Base-by-base conservation (phyloP, 2,797 vertebrate genomes). In the Pipistrellus nathusii region DNA sequence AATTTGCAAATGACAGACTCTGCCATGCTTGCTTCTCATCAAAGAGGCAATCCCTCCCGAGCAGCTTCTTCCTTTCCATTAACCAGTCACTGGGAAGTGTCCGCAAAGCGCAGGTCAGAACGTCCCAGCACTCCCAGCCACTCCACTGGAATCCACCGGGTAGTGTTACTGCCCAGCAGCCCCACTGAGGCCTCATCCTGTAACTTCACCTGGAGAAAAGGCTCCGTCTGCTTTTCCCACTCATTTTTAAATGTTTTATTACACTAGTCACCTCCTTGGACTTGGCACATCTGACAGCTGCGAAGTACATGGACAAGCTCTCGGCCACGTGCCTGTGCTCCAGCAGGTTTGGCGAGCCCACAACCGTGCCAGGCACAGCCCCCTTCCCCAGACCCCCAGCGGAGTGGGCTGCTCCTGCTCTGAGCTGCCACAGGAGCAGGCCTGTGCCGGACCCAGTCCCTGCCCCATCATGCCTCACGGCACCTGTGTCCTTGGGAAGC, bases 321-420 rank as follows among this genome's bases (percentile, higher is more conserved):
- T 38, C 1, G 0, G 77, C 66, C 41, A 13, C 0, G 0, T 0
- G 62, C 59, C 46, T 27, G n/a, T 15, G 72, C 84, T 53, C 59
- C 4, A 1, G 27, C 9, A 76, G 44, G n/a, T 35, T 3, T 32
- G n/a, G 76, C 38, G 14, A 71, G 55, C 38, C n/a, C 21, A 20
- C 57, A 51, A 9, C 6, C 0, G 48, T 8, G 20, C 53, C 21
- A 53, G 78, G 59, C 27, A 23, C 0, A 18, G 80, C 3, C 55
- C 55, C 73, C 32, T 44, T 4, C 30, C 48, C 90, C 64, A 21
- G n/a, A 55, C n/a, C 30, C 25, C 27, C 7, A 14, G 41, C 0
- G 0, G 12, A n/a, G 8, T n/a, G n/a, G n/a, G 76, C 18, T 55
- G 75, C n/a, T 81, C 21, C 80, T 38, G 44, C 48, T 68, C 51